Base-by-base conservation (phyloP, 2,113 vertebrate species). In the Centropus bengalensis region DNA sequence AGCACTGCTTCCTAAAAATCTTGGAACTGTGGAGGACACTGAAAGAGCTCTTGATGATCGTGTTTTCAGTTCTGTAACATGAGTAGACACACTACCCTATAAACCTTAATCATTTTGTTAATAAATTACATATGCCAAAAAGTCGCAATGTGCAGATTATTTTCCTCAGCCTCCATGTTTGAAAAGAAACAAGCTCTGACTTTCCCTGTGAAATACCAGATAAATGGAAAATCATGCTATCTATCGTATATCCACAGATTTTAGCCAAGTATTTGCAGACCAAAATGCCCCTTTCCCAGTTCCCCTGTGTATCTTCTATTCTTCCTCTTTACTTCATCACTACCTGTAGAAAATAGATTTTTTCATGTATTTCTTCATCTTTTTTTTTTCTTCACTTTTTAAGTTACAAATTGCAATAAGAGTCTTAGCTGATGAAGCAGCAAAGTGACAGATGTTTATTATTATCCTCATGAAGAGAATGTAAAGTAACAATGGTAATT, bases 401-500 rank as follows among this genome's bases (percentile, higher is more conserved):
- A 97, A 98, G 98, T 97, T 98, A 97, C 56, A 97, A 95, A 97
- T 96, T 97, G 97, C 95, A 97, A 6, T 95, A 85, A 92, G 93
- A 97, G 96, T 97, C 88, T 85, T 95, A 97, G 96, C 93, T 97
- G 95, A 95, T 91, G 38, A 93, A 96, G 97, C 94, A 96, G 96
- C 81, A 85, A 96, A 97, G 85, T 98, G 97, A 96, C 98, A 98
- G 97, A 97, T 98, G 98, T 97, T 98, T 97, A 97, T 97, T 96
- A 98, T 98, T 98, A 98, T 97, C 97, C 95, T 98, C 98, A 98
- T 98, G 97, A 98, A 97, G 97, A 95, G 94, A 97, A 98, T 36
- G 91, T 93, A 97, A 98, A 97, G 98, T 97, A 97, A 98, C 98
- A 98, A 97, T 97, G 98, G 97, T 97, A 97, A 98, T 98, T 98